Conservation (phyloP, 1,140 invertebrate genomes). For the Cyclina sinensis region DNA sequence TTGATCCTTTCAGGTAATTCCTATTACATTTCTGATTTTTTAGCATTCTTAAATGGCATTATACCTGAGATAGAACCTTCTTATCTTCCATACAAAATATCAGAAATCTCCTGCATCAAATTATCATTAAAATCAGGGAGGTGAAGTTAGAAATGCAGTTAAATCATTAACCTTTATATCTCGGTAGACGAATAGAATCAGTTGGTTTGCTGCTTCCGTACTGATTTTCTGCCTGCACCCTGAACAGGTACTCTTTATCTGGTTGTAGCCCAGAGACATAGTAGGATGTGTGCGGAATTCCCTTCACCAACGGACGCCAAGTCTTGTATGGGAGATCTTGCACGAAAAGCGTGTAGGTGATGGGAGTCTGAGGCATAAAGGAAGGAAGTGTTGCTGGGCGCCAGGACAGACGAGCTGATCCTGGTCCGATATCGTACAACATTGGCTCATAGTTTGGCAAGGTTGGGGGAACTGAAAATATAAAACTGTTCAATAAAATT, state of each 20-base stretch:
- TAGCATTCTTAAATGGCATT: too few relatives aligned
- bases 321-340: constrained; percentile 76
- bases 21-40: too few relatives aligned
- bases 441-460: constrained; percentile 80
- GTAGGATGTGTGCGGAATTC: constrained; percentile 88
- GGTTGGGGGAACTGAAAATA: constrained; percentile 75
- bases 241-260: constrained; percentile 96
- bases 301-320: constrained; percentile 78
- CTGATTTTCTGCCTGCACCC: constrained; percentile 98
- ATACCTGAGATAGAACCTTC: too few relatives aligned
- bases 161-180: constrained; percentile 75
- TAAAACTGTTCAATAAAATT: too few relatives aligned
- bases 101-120: too few relatives aligned
- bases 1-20: too few relatives aligned
- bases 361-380: constrained; percentile 69
- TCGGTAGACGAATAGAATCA: constrained; percentile 72
- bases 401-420: constrained; percentile 81
- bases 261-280: constrained; percentile 97
- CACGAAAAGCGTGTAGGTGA: constrained; percentile 79
- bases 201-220: constrained; percentile 83
- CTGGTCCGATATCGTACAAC: constrained; percentile 78
- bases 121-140: too few relatives aligned
- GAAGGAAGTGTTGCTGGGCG: constrained; percentile 80
- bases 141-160: too few relatives aligned
- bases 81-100: too few relatives aligned